phyloP scores from a whole-genome alignment of 2,888 invertebrate species.

The Sycophila texana region DNA sequence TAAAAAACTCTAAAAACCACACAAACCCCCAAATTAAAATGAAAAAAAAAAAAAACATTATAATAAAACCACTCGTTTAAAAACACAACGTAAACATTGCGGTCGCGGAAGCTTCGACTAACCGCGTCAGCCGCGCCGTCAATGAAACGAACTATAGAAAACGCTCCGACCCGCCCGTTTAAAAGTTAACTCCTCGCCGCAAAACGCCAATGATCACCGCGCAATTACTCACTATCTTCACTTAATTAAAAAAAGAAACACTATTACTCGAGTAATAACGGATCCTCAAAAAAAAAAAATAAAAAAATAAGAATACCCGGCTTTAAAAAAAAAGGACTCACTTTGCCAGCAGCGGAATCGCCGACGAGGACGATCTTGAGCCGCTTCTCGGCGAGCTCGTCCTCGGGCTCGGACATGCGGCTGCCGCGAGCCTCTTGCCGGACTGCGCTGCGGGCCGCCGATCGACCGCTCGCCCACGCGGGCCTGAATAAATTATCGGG shows the following conservation, averaged over 20 bases:
- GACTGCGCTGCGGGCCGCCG: neutral
- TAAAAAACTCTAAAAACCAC: slow-evolving; percentile 4
- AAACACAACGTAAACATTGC: too few species aligned
- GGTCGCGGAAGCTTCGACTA: too few species aligned
- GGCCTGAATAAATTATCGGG: neutral
- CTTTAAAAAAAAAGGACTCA: slow-evolving; percentile 74
- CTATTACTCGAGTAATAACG: too few species aligned
- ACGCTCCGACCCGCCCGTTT: too few species aligned
- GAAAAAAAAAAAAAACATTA: neutral
- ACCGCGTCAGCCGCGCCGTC: too few species aligned
- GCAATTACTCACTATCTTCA: too few species aligned
- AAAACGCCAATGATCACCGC: too few species aligned
- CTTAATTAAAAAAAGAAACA: neutral
- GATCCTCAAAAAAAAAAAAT: neutral
- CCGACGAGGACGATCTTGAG: slow-evolving; percentile 89
- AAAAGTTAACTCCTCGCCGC: too few species aligned
- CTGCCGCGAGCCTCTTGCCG: neutral
- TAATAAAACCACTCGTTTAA: too few species aligned
- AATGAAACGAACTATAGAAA: too few species aligned
- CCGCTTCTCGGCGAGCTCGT: slow-evolving; percentile 80
- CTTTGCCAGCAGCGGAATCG: slow-evolving; percentile 89
- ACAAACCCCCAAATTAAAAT: too few species aligned
- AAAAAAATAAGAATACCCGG: neutral
- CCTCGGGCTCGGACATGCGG: slow-evolving; percentile 73
- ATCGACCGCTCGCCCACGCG: slow-evolving; percentile 2